A percentile compares a stretch with the other conserved stretches of the same genome.
Conservation (phyloP, 64 coral and sea anemone species). For the Montipora efflorescens region DNA sequence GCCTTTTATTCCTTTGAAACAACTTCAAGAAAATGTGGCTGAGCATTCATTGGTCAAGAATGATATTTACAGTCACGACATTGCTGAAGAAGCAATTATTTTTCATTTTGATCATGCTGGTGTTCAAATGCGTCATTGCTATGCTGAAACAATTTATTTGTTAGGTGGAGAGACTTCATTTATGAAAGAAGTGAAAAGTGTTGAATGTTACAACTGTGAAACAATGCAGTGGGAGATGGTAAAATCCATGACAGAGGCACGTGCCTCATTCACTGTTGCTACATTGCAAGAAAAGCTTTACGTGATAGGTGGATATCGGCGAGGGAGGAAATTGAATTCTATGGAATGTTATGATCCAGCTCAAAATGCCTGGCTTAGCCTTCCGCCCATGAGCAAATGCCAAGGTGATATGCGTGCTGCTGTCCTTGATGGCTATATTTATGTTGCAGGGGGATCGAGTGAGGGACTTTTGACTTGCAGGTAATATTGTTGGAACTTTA, state of each 20-base stretch:
- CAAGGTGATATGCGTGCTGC: conserved; percentile 94
- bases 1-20: conserved; percentile 86
- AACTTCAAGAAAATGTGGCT: conserved; percentile 74
- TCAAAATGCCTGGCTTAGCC: conserved; percentile 67
- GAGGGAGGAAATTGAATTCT: conserved; percentile 85
- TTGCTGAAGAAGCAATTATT: conserved; percentile 83
- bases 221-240: conserved; percentile 82
- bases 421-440: conserved; percentile 90
- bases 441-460: conserved; percentile 94
- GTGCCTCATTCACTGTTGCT: conserved; percentile 84
- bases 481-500: conserved; percentile 26
- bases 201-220: conserved; percentile 88
- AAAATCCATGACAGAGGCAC: conserved; percentile 74
- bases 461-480: conserved; percentile 90
- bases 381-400: conserved; percentile 82
- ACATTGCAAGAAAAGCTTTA: conserved; percentile 86
- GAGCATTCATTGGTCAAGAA: conserved; percentile 68
- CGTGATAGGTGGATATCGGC: conserved; percentile 90
- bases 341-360: conserved; percentile 93
- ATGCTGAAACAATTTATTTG: conserved; percentile 81
- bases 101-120: conserved; percentile 94
- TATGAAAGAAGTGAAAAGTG: conserved; percentile 91
- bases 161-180: conserved; percentile 97
- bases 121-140: conserved; percentile 83
- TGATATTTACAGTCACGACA: conserved; percentile 84